Conservation (phyloP, 2,888 invertebrate species). For the Epinotia brunnichana region DNA sequence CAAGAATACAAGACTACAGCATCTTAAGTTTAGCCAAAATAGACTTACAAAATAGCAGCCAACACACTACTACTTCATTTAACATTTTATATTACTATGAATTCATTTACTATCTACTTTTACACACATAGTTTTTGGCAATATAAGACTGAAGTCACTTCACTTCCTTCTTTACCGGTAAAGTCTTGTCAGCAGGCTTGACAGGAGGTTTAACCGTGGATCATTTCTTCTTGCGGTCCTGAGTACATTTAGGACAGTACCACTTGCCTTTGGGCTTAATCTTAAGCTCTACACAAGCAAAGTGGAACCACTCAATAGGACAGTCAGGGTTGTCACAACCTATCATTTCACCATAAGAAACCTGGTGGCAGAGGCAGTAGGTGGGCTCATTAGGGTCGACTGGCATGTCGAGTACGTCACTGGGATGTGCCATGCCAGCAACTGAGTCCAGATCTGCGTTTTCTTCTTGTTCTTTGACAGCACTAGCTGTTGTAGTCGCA, state of each 20-base stretch:
- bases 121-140: conserved; percentile 32
- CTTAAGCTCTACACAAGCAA: conserved; percentile 95
- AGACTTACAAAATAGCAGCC: conserved; percentile 10
- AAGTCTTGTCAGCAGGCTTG: conserved; percentile 74
- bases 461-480: conserved; percentile 75
- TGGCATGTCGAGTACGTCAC: conserved; percentile 95
- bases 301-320: conserved; percentile 98
- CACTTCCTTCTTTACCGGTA: conserved; percentile 69
- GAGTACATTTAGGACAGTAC: conserved; percentile 97
- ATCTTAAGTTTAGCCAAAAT: conserved; percentile 1
- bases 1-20: conserved; percentile 5
- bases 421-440: conserved; percentile 89
- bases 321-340: conserved; percentile 96
- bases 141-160: conserved; percentile 55
- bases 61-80: conserved; percentile 18
- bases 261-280: conserved; percentile 97
- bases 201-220: conserved; percentile 65
- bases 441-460: conserved; percentile 80
- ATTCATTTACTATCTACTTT: conserved; percentile 24
- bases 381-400: conserved; percentile 99
- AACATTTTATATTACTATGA: conserved; percentile 30
- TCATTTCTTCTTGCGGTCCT: conserved; percentile 91
- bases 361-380: conserved; percentile 98
- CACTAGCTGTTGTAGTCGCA: conserved; percentile 65
- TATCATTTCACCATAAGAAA: conserved; percentile 98